Base-by-base conservation (phyloP, 1,140 invertebrate species). In the Drosophila lini region DNA sequence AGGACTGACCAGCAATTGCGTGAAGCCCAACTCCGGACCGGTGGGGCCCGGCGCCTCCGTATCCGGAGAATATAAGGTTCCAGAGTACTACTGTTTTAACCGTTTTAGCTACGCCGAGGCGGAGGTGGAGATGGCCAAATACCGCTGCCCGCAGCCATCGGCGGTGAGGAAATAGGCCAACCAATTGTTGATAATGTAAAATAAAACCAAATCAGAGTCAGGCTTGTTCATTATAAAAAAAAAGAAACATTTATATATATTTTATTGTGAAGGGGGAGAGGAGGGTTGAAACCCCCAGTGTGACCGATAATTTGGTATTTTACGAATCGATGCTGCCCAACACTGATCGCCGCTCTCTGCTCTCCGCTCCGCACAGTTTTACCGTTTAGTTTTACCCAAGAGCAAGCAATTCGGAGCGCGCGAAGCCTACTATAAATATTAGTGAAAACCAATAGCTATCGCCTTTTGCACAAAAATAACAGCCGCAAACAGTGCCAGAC, bases 51-150 rank as follows among this genome's bases (percentile, higher is more conserved):
- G 95, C 42, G 96, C 96, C 36, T 93, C 95, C 1, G 96, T 97
- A 89, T 92, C 93, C 64, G 94, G 94, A 36, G 93, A 94, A 3
- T 98, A 98, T 85, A 97, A 97, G 93, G 97, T 97, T 81, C 96
- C 96, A 1, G 97, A 98, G 93, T 98, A 98, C 90, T 98, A 96
- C 83, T 95, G 94, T 74, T 97, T 97, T 80, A 94, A 97, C 81
- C 93, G 94, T 28, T 95, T 94, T 78, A 96, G 95, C 65, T 98
- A 95, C 83, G 96, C 95, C 76, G 96, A 98, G 92, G 95, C 97
- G 52, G 97, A 98, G 94, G 94, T 97, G 16, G 97, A 97, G 94
- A 95, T 98, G 95, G 93, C 93, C 13, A 95, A 96, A 85, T 96
- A 94, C 81, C 94, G 97, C 91, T 93, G 96, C 48, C 95, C 96